Evolutionary conservation across 2,888 invertebrate genomes (phyloP).

Genomic region (Zelleria hepariella): DNA sequence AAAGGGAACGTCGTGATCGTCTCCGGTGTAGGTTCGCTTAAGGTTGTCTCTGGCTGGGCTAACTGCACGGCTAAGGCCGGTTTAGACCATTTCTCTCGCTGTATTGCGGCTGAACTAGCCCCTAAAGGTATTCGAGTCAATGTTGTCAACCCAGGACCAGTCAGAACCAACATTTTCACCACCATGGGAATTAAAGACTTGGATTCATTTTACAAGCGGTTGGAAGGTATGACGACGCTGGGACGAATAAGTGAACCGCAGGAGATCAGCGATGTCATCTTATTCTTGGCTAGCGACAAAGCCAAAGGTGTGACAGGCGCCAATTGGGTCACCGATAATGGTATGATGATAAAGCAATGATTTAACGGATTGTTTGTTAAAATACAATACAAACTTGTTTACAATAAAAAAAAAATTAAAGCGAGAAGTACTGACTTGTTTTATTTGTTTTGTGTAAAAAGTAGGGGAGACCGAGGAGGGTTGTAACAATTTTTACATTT

Average conservation of each 20-base stretch:
- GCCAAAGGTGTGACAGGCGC: no score
- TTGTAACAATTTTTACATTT: no score
- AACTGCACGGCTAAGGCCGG: slow-evolving; percentile 89
- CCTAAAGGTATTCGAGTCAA: slow-evolving; percentile 81
- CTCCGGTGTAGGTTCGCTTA: slow-evolving; percentile 84
- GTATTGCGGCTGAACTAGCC: no score
- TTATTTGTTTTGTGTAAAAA: no score
- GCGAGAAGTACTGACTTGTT: no score
- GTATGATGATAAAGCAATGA: no score
- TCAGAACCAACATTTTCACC: slow-evolving; percentile 81
- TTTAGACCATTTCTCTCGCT: slow-evolving; percentile 87
- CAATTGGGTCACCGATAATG: no score
- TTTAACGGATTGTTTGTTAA: no score
- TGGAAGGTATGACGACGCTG: slow-evolving; percentile 57
- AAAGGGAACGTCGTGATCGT: slow-evolving; percentile 88
- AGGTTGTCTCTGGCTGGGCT: slow-evolving; percentile 82
- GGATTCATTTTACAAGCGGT: slow-evolving; percentile 80
- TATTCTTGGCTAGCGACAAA: slow-evolving; percentile 86
- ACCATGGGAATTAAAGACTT: slow-evolving; percentile 79
- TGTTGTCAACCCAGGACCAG: slow-evolving; percentile 87
- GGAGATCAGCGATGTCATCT: slow-evolving; percentile 85
- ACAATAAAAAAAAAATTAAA: no score
- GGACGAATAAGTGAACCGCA: slow-evolving; percentile 78
- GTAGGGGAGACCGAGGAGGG: no score
- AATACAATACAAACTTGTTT: no score